Evolutionary conservation across 2,113 vertebrate species (phyloP).

Genomic region (Tonatia bakeri): DNA sequence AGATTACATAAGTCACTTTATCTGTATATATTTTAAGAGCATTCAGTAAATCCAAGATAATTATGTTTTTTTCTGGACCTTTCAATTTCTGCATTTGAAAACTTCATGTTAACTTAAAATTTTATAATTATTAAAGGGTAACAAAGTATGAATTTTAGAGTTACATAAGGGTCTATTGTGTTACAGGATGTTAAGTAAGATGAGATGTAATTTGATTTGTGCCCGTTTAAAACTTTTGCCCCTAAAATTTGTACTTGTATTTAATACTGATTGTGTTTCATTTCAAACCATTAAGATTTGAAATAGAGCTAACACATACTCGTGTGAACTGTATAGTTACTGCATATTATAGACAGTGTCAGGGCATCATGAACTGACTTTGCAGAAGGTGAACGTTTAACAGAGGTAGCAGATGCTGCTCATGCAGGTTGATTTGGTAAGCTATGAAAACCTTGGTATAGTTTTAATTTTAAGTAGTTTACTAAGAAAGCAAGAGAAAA

Average conservation of each 20-base stretch:
- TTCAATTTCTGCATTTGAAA: slow-evolving; percentile 12
- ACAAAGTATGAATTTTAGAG: background rate
- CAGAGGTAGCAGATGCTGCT: background rate
- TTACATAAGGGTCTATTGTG: background rate
- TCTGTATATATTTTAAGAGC: background rate
- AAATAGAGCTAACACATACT: background rate
- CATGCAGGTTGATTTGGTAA: background rate
- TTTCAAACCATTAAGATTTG: slow-evolving; percentile 13
- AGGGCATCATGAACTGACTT: background rate
- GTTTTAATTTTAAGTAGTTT: slow-evolving; percentile 24
- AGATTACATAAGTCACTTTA: background rate
- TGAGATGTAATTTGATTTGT: slow-evolving; percentile 40
- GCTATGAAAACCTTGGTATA: background rate
- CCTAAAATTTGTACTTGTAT: background rate
- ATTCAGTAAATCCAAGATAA: background rate
- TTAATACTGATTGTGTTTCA: slow-evolving; percentile 6
- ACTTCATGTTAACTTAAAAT: slow-evolving; percentile 14
- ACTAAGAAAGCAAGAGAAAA: slow-evolving; percentile 24
- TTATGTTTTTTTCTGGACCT: background rate
- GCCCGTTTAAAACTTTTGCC: background rate
- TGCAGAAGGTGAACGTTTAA: background rate
- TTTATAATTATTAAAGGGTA: background rate
- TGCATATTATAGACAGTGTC: background rate
- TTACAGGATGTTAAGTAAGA: background rate
- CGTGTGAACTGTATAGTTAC: background rate